These are phyloP conservation scores for Brevipalpus yothersi DNA, from an alignment of 1,140 invertebrate species.

Conservation along the genomic window DNA sequence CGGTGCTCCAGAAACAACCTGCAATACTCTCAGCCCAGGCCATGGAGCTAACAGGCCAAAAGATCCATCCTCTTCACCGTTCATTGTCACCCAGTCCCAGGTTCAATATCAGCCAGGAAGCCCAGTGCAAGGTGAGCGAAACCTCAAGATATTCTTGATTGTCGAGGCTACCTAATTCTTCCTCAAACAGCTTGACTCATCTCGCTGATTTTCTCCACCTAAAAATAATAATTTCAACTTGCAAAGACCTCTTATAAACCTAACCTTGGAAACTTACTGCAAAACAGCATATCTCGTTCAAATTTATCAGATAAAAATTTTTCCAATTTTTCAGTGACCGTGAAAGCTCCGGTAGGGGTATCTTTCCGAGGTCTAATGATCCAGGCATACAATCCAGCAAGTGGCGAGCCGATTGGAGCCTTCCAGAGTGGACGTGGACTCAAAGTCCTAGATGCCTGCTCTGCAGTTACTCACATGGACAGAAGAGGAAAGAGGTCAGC, in stretches of 20 bases:
- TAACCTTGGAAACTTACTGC: too few relatives aligned
- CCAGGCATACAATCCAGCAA: slow-evolving; percentile 8
- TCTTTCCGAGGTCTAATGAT: slow-evolving; percentile 10
- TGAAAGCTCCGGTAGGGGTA: neutral
- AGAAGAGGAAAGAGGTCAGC: slow-evolving; percentile 47
- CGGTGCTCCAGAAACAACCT: slow-evolving; percentile 9
- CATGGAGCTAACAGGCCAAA: slow-evolving; percentile 10
- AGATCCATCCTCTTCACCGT: slow-evolving; percentile 6
- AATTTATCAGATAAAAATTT: neutral
- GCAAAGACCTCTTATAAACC: too few relatives aligned
- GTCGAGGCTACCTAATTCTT: too few relatives aligned
- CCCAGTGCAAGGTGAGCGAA: slow-evolving; percentile 9
- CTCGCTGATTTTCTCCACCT: too few relatives aligned
- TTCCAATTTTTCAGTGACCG: neutral
- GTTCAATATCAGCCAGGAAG: slow-evolving; percentile 9
- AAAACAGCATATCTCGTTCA: too few relatives aligned
- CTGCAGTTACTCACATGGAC: slow-evolving; percentile 46
- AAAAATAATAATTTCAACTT: too few relatives aligned
- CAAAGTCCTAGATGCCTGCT: slow-evolving; percentile 42
- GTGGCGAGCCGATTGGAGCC: slow-evolving; percentile 30
- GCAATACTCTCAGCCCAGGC: slow-evolving; percentile 9
- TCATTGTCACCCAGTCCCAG: slow-evolving; percentile 8
- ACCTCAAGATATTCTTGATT: too few relatives aligned
- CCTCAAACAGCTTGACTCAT: too few relatives aligned
- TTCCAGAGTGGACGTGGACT: slow-evolving; percentile 42